Base-by-base conservation (phyloP, 2,888 invertebrate genomes). In the Plebejus melissa region DNA sequence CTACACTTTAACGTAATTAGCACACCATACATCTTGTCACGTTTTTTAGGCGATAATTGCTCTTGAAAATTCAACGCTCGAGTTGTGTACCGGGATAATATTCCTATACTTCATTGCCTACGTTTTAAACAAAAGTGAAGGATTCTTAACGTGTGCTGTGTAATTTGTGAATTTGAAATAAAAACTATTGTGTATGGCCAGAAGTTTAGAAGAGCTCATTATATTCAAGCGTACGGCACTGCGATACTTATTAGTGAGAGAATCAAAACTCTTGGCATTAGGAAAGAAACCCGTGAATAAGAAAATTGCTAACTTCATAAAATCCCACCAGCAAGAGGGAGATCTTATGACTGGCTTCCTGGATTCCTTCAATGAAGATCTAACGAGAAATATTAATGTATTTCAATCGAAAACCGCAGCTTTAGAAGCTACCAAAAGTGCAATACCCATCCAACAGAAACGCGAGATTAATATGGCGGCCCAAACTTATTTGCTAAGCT, bases 211-310 rank as follows among this genome's bases (percentile, higher is more conserved):
- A 81, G 91, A 91, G 69, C 78, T 91, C 41, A 86, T 90, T 57
- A 80, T 90, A 69, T 78, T 90, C 1, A 88, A 91, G 80, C 84
- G 86, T 76, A 86, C 85, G 1, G 87, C 89, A 0, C 80, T 90
- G 1, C 83, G 86, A 71, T 90, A 89, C 78, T 79, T 92, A 4
- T 76, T 91, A 5, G 87, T 87, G 0, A 82, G 90, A 38, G 90
- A 91, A 81, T 89, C 90, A 0, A 87, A 81, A 72, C 83, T 91
- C 0, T 75, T 91, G 11, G 82, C 88, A 0, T 77, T 89, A 1
- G 90, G 90, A 1, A 89, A 90, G 74, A 88, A 82, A 28, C 90
- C 90, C 0, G 83, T 89, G 0, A 91, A 91, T 77, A 89, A 88
- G 60, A 91, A 91, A 83, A 89, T 91, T 1, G 83, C 91, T 0